Conservation (phyloP, 2,797 vertebrate genomes). For the Hylomyscus alleni region DNA sequence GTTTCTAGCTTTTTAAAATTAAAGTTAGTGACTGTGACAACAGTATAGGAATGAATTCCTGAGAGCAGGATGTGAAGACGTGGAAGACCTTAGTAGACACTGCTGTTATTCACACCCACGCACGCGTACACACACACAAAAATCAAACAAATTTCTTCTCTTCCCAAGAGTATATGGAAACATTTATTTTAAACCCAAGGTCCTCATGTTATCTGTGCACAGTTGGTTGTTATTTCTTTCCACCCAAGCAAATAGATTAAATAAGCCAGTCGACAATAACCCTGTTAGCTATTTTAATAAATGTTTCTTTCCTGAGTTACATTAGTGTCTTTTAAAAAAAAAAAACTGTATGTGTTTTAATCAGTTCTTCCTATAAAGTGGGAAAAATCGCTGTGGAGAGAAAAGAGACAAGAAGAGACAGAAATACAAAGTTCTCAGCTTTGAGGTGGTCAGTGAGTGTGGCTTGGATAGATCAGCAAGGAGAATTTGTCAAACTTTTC, state of each 20-base stretch:
- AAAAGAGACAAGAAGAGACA: background rate
- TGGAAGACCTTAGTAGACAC: background rate
- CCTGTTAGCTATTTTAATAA: slow-evolving; percentile 5
- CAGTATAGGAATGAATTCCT: background rate
- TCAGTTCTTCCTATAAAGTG: background rate
- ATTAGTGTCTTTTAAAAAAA: background rate
- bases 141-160: background rate
- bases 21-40: background rate
- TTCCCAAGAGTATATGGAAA: background rate
- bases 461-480: background rate
- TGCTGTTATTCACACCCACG: background rate
- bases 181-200: background rate
- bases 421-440: background rate
- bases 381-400: background rate
- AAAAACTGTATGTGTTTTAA: background rate
- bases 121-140: too few species aligned
- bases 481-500: background rate
- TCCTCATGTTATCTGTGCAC: too few species aligned
- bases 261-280: background rate
- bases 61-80: background rate
- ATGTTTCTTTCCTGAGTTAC: background rate
- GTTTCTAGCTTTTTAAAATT: background rate
- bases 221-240: background rate
- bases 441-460: background rate
- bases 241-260: background rate